Percentiles rank a stretch among this genome's conserved stretches.
phyloP scores from a whole-genome alignment of 2,888 invertebrate species.

The Drosophila austrosaltans region DNA sequence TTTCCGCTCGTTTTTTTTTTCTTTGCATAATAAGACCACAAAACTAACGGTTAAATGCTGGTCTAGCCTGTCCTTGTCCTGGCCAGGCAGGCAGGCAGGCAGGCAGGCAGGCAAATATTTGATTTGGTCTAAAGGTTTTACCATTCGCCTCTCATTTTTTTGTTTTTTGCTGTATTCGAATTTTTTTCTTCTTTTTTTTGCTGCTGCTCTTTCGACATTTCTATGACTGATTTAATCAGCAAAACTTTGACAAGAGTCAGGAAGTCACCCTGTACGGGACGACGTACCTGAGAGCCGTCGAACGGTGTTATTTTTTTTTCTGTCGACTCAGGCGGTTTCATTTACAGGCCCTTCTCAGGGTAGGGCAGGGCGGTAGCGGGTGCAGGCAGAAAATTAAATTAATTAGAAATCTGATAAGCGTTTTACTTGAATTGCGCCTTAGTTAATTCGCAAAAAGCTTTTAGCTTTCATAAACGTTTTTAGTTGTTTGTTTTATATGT shows the following conservation, averaged over 20 bases:
- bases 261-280: constrained; percentile 56
- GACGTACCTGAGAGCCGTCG: constrained; percentile 29
- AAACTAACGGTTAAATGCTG: constrained; percentile 79
- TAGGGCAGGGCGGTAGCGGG: not conserved
- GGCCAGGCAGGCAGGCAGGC: constrained; percentile 33
- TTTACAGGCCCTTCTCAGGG: constrained; percentile 10
- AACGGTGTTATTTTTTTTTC: not conserved
- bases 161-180: constrained; percentile 8
- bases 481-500: constrained; percentile 24
- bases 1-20: constrained; percentile 30
- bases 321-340: constrained; percentile 61
- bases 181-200: constrained; percentile 31
- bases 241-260: constrained; percentile 77
- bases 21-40: constrained; percentile 80
- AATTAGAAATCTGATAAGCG: constrained; percentile 78
- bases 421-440: constrained; percentile 72
- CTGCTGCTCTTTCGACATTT: constrained; percentile 61
- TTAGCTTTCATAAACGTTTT: constrained; percentile 25
- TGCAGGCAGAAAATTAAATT: constrained; percentile 69
- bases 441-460: constrained; percentile 67
- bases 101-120: constrained; percentile 67
- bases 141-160: constrained; percentile 44
- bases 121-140: constrained; percentile 77
- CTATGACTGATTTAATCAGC: constrained; percentile 81
- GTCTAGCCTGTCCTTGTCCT: constrained; percentile 44